Percentiles rank a stretch among this genome's conserved stretches.
Conservation (phyloP, 2,797 vertebrate genomes). For the Aphelocoma californica region DNA sequence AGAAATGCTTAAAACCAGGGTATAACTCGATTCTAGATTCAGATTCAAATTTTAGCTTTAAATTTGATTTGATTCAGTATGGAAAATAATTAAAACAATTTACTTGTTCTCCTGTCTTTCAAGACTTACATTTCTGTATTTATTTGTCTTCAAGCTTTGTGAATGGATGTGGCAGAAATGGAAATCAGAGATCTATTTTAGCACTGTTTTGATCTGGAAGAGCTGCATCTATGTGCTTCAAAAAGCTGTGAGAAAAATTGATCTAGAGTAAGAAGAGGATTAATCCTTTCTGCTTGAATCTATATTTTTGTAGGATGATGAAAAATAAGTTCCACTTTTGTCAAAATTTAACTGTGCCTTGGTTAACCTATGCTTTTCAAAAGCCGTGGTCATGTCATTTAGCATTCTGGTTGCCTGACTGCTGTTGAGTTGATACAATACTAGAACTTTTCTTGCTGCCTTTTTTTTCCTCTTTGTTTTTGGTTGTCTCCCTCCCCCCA, state of each 20-base stretch:
- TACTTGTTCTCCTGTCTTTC: background rate
- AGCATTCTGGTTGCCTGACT: background rate
- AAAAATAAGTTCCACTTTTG: background rate
- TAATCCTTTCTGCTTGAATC: background rate
- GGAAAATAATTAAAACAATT: background rate
- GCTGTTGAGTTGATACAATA: background rate
- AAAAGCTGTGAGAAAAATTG: background rate
- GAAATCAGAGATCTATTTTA: background rate
- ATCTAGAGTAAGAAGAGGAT: background rate
- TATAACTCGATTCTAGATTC: background rate
- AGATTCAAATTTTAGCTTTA: background rate
- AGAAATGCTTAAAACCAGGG: background rate
- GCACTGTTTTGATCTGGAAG: background rate
- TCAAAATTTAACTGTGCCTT: background rate
- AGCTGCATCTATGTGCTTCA: background rate
- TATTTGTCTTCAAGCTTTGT: background rate
- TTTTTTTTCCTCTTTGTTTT: background rate
- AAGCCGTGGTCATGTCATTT: background rate
- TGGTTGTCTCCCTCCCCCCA: background rate
- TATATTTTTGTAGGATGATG: background rate
- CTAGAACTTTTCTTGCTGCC: background rate
- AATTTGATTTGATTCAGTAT: background rate
- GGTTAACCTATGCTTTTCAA: background rate
- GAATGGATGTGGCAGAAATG: background rate
- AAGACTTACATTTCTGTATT: background rate